A percentile compares a stretch with the other conserved stretches of the same genome.
phyloP scores from a whole-genome alignment of 2,888 invertebrate species.

The Apoda limacodes region DNA sequence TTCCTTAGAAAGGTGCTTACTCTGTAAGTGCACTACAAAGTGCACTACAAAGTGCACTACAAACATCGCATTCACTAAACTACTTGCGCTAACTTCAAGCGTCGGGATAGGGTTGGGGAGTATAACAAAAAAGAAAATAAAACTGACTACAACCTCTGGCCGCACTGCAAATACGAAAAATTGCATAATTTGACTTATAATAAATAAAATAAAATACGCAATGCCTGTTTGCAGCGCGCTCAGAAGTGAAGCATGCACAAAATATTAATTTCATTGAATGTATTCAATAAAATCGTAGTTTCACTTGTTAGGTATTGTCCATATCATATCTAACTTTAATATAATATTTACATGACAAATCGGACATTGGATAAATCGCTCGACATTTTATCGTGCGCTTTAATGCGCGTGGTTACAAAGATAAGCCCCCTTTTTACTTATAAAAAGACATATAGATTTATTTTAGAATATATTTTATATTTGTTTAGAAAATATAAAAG shows the following conservation, averaged over 20 bases:
- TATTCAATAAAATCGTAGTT: slow-evolving; percentile 64
- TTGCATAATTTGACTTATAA: too few relatives aligned
- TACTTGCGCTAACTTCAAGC: slow-evolving; percentile 43
- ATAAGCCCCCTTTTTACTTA: too few relatives aligned
- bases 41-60: too few relatives aligned
- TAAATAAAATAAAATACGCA: too few relatives aligned
- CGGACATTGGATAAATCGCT: slow-evolving; percentile 43
- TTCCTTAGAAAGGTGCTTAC: too few relatives aligned
- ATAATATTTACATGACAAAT: slow-evolving; percentile 51
- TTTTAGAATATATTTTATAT: too few relatives aligned
- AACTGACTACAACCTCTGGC: slow-evolving; percentile 18
- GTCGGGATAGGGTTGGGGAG: slow-evolving; percentile 23
- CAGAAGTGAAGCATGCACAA: slow-evolving; percentile 49
- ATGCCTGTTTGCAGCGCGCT: slow-evolving; percentile 11
- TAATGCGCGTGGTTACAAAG: too few relatives aligned
- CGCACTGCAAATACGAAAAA: slow-evolving; percentile 11
- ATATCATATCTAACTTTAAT: slow-evolving; percentile 61
- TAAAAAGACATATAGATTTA: too few relatives aligned
- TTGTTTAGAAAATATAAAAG: too few relatives aligned
- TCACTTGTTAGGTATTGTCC: slow-evolving; percentile 70
- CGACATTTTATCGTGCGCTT: too few relatives aligned
- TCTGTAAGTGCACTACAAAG: too few relatives aligned
- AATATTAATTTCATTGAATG: slow-evolving; percentile 57
- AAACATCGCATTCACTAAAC: slow-evolving; percentile 29
- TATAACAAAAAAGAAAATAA: slow-evolving; percentile 41